A percentile compares a stretch with the other conserved stretches of the same genome.
phyloP scores from a whole-genome alignment of 2,113 vertebrate species.

The Toxotes chatareus region DNA sequence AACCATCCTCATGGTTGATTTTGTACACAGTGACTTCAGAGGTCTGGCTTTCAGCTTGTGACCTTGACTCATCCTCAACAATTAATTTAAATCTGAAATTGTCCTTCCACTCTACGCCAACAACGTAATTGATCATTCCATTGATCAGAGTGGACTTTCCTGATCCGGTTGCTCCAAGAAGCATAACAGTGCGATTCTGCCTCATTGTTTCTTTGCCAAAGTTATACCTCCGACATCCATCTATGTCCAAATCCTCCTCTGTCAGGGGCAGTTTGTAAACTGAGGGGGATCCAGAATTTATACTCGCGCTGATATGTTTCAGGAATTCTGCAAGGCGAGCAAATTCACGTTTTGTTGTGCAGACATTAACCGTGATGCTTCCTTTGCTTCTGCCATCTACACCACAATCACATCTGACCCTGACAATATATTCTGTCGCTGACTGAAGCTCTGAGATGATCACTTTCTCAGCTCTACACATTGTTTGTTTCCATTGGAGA shows the following conservation, averaged over 20 bases:
- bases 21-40: constrained; percentile 48
- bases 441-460: constrained; percentile 32
- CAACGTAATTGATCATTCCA: constrained; percentile 60
- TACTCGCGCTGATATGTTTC: neutral
- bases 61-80: constrained; percentile 23
- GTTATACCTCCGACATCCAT: constrained; percentile 7
- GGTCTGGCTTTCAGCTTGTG: constrained; percentile 29
- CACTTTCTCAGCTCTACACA: constrained; percentile 3
- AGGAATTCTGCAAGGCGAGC: neutral
- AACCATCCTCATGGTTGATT: constrained; percentile 13
- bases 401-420: constrained; percentile 64
- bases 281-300: neutral
- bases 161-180: constrained; percentile 32
- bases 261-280: constrained; percentile 40
- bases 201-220: constrained; percentile 41
- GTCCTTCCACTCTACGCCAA: constrained; percentile 41
- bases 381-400: constrained; percentile 48
- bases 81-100: constrained; percentile 12
- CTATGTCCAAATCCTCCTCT: constrained; percentile 18
- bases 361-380: constrained; percentile 31
- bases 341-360: constrained; percentile 21
- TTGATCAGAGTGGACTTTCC: constrained; percentile 57
- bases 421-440: constrained; percentile 52
- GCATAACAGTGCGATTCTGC: constrained; percentile 33
- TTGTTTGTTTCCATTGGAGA: neutral